A percentile compares a stretch with the other conserved stretches of the same genome.
These are phyloP conservation scores for Falco cherrug DNA, from an alignment of 2,797 vertebrate species.

Conservation along the genomic window DNA sequence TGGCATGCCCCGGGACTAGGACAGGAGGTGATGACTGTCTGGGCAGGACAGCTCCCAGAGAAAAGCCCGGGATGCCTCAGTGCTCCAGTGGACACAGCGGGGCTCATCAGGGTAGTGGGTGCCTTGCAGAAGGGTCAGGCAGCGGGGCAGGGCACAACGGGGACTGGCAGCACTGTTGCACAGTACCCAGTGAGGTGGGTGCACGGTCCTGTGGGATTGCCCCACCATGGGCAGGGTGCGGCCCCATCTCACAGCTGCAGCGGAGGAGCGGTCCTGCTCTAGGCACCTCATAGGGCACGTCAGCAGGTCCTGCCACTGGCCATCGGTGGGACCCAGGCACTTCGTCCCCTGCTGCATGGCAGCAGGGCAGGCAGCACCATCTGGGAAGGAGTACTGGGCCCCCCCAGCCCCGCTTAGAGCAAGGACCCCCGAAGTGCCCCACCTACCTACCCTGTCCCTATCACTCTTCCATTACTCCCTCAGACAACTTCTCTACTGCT, in stretches of 20 bases:
- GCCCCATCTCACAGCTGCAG: neutral
- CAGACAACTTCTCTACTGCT: neutral
- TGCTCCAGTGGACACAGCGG: fast-evolving
- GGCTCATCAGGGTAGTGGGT: fast-evolving
- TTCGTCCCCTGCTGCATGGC: fast-evolving
- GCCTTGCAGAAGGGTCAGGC: neutral
- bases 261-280: neutral
- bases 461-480: neutral
- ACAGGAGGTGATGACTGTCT: too few relatives aligned
- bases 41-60: neutral
- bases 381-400: neutral
- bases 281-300: too few relatives aligned
- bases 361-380: neutral
- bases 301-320: too few relatives aligned
- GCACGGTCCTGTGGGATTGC: fast-evolving
- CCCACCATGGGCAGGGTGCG: fast-evolving
- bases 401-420: too few relatives aligned
- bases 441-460: neutral
- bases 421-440: neutral
- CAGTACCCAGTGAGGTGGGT: fast-evolving
- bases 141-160: fast-evolving
- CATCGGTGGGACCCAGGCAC: fast-evolving
- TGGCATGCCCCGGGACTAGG: fast-evolving
- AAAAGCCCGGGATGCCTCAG: fast-evolving
- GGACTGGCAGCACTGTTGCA: neutral